phyloP scores from a whole-genome alignment of 2,113 vertebrate species.

The Pteruthius melanotis region DNA sequence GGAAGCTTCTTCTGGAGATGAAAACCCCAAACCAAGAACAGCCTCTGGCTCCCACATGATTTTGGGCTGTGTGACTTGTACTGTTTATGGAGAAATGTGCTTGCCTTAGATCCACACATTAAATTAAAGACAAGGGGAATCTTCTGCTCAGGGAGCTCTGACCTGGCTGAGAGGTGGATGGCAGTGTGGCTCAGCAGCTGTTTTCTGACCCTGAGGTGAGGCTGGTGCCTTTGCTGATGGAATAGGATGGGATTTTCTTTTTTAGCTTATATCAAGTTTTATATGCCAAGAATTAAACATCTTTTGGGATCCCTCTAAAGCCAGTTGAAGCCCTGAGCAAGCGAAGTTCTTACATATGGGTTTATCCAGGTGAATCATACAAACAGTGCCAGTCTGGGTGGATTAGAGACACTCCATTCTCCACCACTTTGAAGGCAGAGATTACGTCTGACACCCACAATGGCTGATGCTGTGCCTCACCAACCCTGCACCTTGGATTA shows the following conservation, averaged over 20 bases:
- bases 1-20: not conserved
- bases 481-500: not conserved
- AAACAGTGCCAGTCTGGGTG: not conserved
- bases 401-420: not conserved
- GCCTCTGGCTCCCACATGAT: not conserved
- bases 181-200: not conserved
- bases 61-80: not conserved
- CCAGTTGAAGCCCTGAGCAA: not conserved
- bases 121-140: not conserved
- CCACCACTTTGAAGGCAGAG: not conserved
- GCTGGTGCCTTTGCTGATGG: not conserved
- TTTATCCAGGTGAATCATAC: not conserved
- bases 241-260: not conserved
- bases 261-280: not conserved
- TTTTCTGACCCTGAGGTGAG: not conserved
- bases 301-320: not conserved
- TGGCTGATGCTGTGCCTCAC: not conserved
- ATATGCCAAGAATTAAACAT: not conserved
- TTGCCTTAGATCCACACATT: not conserved
- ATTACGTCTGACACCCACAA: not conserved
- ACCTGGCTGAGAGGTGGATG: not conserved
- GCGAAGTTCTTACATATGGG: not conserved
- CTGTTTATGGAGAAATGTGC: not conserved
- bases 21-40: not conserved
- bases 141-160: not conserved